Evolutionary conservation across 2,888 invertebrate genomes (phyloP), one percentile per base, ranked within the genome.

Genomic region (Spisula subtruncata): DNA sequence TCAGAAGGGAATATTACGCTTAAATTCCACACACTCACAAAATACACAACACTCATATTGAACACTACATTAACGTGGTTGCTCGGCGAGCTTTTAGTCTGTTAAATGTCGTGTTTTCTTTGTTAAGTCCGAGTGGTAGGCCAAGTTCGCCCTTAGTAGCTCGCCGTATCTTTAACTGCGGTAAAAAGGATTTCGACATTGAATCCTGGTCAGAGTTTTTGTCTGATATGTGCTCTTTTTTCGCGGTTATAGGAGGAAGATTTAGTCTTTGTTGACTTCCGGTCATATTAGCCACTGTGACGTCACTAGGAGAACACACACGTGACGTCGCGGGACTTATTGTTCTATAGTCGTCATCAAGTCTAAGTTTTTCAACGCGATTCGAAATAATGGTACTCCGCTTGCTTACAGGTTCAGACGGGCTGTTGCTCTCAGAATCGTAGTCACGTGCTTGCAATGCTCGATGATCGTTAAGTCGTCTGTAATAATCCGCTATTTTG

Each of bases 171-270:
- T 46, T 51, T 16, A 91, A 51, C 48, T 87, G 66, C 2, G 91
- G 91, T 35, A 91, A 81, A 6, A 18, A 29, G 25, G 87, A 54
- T 32, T 81, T 90, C 16, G 87, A 75, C 1, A 71, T 20, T 12
- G 83, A 56, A 41, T 81, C 88, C 14, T 29, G 51, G 32, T 60
- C 48, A 8, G n/a, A 25, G 6, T 1, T 32, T 41, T 85, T 89
- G 12, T 83, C 66, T 46, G 87, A 60, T n/a, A 89, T 48, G n/a
- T 85, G 83, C 10, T 87, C 87, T 81, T 91, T 91, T 20, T 84
- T 86, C 5, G 88, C 89, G 4, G 88, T 81, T 20, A 91, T 80
- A 20, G 91, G 86, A 4, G 91, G 91, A 18, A 91, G 66, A 29
- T 51, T 80, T 10, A 87, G 71, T 25, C 60, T 48, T 8, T 71